Conservation (phyloP, 2,797 vertebrate species). For the Sebastes cheni region DNA sequence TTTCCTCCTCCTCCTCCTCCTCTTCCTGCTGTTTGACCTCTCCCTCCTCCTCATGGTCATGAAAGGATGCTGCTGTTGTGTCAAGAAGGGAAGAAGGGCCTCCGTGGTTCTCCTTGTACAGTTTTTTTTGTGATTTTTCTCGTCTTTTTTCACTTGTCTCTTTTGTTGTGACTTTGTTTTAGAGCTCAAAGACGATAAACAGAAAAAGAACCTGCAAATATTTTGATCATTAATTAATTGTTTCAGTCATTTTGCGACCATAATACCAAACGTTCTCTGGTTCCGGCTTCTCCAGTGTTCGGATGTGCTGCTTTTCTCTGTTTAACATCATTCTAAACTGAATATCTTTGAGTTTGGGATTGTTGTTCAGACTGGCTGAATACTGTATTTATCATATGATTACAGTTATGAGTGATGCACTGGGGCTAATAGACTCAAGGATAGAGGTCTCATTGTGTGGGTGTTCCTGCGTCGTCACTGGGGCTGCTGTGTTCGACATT, state of each 20-base stretch:
- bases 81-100: not conserved
- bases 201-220: not conserved
- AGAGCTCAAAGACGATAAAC: not conserved
- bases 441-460: not conserved
- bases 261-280: not conserved
- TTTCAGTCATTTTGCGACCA: not conserved
- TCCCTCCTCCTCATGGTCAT: conserved; percentile 29
- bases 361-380: not conserved
- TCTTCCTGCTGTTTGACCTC: conserved; percentile 37
- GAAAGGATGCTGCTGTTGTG: conserved; percentile 48
- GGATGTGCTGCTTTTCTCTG: not conserved
- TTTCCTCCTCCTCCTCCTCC: not conserved
- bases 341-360: not conserved
- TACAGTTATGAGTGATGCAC: not conserved
- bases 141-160: not conserved
- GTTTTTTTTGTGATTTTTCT: not conserved
- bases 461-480: too few species aligned
- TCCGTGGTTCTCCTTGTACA: not conserved
- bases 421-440: not conserved
- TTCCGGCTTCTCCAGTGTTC: not conserved
- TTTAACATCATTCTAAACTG: not conserved
- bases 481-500: not conserved
- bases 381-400: not conserved
- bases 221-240: not conserved
- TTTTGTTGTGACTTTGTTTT: not conserved